These are phyloP conservation scores for Drosophila ochracea DNA, from an alignment of 2,888 invertebrate genomes.

Conservation along the genomic window DNA sequence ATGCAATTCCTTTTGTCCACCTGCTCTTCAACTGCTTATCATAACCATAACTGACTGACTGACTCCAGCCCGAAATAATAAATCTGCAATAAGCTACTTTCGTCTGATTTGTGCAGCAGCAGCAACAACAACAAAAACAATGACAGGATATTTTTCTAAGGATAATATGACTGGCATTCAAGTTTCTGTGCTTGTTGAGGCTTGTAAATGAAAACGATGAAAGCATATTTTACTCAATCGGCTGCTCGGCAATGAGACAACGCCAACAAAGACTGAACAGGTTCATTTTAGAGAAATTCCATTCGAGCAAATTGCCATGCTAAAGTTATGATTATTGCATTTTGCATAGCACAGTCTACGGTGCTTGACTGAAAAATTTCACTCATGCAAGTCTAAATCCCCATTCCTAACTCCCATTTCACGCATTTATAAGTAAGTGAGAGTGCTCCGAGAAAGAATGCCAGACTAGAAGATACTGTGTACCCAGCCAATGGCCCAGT, in stretches of 20 bases:
- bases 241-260: slow-evolving; percentile 7
- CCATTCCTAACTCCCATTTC: background rate
- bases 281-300: slow-evolving; percentile 24
- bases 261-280: slow-evolving; percentile 1
- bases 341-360: background rate
- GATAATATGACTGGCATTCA: slow-evolving; percentile 18
- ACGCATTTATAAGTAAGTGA: background rate
- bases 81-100: slow-evolving; percentile 37
- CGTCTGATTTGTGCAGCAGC: slow-evolving; percentile 6
- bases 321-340: slow-evolving; percentile 3
- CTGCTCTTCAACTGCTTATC: slow-evolving; percentile 1
- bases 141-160: slow-evolving; percentile 11
- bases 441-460: background rate
- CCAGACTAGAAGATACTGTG: background rate
- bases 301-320: slow-evolving; percentile 18
- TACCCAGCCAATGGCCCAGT: background rate
- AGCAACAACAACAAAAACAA: background rate
- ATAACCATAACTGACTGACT: slow-evolving; percentile 11
- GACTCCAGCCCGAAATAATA: slow-evolving; percentile 2
- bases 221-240: slow-evolving; percentile 38
- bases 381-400: background rate
- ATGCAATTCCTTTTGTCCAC: slow-evolving; percentile 37
- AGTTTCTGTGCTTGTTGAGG: slow-evolving; percentile 5
- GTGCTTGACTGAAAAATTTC: background rate
- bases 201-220: slow-evolving; percentile 25